Evolutionary conservation across 1,140 invertebrate species (phyloP).

Genomic region (Eueides isabella): DNA sequence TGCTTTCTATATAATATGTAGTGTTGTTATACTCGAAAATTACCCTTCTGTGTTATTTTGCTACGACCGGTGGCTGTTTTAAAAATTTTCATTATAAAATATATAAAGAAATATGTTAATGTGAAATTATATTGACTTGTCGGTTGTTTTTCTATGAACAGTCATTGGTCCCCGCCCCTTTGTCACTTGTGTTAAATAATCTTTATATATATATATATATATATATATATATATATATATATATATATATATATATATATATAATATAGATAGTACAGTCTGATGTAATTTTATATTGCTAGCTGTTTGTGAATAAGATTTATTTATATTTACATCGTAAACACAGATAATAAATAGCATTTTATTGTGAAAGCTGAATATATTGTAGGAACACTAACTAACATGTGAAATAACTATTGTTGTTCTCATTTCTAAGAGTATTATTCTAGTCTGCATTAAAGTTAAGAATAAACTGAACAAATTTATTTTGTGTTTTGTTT

Average conservation of each 20-base stretch:
- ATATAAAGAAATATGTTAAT: slow-evolving; percentile 5
- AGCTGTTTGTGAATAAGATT: slow-evolving; percentile 82
- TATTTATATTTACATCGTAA: slow-evolving; percentile 80
- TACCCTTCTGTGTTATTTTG: slow-evolving; percentile 30
- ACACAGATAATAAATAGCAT: slow-evolving; percentile 80
- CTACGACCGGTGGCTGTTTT: slow-evolving; percentile 31
- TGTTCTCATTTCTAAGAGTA: slow-evolving; percentile 83
- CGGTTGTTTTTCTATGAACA: slow-evolving; percentile 10
- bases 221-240: too few species aligned
- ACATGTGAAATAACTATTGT: slow-evolving; percentile 81
- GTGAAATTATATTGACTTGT: not conserved
- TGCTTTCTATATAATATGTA: slow-evolving; percentile 44
- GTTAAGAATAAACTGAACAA: slow-evolving; percentile 81
- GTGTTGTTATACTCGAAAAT: slow-evolving; percentile 30
- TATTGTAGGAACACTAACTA: slow-evolving; percentile 77
- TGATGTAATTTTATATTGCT: slow-evolving; percentile 81
- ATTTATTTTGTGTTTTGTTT: slow-evolving; percentile 57
- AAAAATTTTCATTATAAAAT: slow-evolving; percentile 14
- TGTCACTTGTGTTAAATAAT: slow-evolving; percentile 31
- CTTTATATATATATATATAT: too few species aligned
- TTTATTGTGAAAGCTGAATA: slow-evolving; percentile 78
- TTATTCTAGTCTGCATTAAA: slow-evolving; percentile 83
- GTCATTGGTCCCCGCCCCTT: slow-evolving; percentile 50
- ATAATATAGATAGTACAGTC: slow-evolving; percentile 69
- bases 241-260: slow-evolving; percentile 40